These are phyloP conservation scores for Forbesichthys agassizii DNA, from an alignment of 2,113 vertebrate genomes.

Conservation along the genomic window DNA sequence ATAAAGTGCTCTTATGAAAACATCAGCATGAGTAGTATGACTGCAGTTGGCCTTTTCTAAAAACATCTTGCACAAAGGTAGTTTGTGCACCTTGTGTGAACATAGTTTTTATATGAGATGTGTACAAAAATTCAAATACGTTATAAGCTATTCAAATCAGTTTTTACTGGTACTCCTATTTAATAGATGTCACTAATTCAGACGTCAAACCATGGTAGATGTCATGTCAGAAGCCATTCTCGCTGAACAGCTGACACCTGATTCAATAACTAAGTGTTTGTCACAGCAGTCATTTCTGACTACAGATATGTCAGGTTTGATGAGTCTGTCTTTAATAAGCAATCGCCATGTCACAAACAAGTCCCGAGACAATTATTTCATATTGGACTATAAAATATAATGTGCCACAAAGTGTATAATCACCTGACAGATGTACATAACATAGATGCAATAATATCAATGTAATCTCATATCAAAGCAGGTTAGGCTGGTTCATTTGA, in stretches of 20 bases:
- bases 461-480: neutral
- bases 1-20: slow-evolving; percentile 11
- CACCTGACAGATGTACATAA: neutral
- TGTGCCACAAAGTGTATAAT: slow-evolving; percentile 3
- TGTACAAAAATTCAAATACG: too few relatives aligned
- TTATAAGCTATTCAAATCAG: slow-evolving; percentile 30
- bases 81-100: too few relatives aligned
- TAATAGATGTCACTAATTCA: slow-evolving; percentile 34
- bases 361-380: slow-evolving; percentile 30
- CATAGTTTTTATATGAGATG: too few relatives aligned
- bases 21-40: neutral
- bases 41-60: neutral
- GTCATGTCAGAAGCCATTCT: slow-evolving; percentile 33
- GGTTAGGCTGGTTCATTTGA: neutral
- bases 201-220: slow-evolving; percentile 22
- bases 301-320: slow-evolving; percentile 34
- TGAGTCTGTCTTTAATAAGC: slow-evolving; percentile 16
- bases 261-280: slow-evolving; percentile 64
- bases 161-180: neutral
- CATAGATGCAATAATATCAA: neutral
- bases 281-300: slow-evolving; percentile 16
- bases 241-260: slow-evolving; percentile 20
- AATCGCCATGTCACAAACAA: slow-evolving; percentile 13
- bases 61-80: too few relatives aligned
- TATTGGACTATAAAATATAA: slow-evolving; percentile 14